Base-by-base conservation (phyloP, 2,113 vertebrate genomes). In the Corythoichthys intestinalis region DNA sequence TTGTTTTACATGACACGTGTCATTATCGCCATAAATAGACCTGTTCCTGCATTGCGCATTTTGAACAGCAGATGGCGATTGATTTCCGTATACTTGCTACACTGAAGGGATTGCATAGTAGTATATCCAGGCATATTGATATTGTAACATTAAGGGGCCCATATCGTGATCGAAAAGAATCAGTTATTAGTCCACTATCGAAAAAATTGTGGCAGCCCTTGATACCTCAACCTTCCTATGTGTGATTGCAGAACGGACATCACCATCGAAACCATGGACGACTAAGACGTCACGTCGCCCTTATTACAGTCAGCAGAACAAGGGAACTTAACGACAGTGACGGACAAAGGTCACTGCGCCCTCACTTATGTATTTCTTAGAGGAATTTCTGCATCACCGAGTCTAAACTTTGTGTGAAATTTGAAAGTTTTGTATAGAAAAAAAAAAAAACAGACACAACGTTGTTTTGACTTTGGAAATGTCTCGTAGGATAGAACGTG, bases 231-330 rank as follows among this genome's bases (percentile, higher is more conserved):
- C 64, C 56, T 76, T 9, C 47, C 35, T 4, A 15, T 72, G 74
- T 69, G 13, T 74, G 9, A 57, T 65, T 44, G 58, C 75, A 91
- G 89, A 54, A 3, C 83, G 2, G 88, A 90, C 65, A 67, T 91
- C 69, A 69, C 12, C 17, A n/a, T 90, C 6, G 81, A 89, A 12
- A 39, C 70, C 28, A 35, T 12, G 35, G 73, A 83, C 1, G 39
- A 2, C 14, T 76, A 62, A 85, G 61, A 14, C 6, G 41, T 41
- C 41, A 72, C 1, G n/a, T 38, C 65, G 47, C 6, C 50, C 63
- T 69, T 47, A 54, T 12, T 28, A 41, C n/a, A 71, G 44, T 78
- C 76, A 15, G 70, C 28, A 77, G 20, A 83, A 83, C 71, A 71
- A 71, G 72, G 62, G 72, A 80, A 74, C 69, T 84, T 65, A 73